Percentiles rank a stretch among this genome's conserved stretches.
Conservation (phyloP, 2,888 invertebrate genomes). For the Alentia gelatinosa region DNA sequence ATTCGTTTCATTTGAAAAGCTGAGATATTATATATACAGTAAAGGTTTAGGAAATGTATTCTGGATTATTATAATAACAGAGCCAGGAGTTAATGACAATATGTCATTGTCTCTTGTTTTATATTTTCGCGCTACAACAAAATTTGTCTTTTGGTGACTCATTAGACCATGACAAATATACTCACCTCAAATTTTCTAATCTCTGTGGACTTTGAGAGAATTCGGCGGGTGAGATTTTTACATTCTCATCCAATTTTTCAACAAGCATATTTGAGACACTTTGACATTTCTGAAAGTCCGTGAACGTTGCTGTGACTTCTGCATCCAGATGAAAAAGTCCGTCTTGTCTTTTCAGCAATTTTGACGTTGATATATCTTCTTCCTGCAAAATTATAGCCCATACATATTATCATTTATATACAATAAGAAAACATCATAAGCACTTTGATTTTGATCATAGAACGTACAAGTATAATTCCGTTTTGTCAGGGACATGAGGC, state of each 20-base stretch:
- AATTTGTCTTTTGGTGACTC: no score
- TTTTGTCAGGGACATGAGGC: no score
- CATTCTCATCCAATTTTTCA: conserved; percentile 77
- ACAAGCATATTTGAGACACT: conserved; percentile 74
- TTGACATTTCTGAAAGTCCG: conserved; percentile 75
- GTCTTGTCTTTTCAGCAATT: conserved; percentile 70
- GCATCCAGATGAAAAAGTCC: conserved; percentile 70
- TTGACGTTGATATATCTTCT: conserved; percentile 72
- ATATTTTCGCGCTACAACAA: no score
- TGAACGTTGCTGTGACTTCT: conserved; percentile 72
- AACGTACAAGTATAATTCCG: no score
- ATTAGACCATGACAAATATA: neutral
- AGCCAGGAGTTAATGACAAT: no score
- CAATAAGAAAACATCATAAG: neutral
- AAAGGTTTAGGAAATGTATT: no score
- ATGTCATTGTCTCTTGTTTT: no score
- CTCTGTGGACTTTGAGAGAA: conserved; percentile 74
- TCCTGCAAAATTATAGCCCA: conserved; percentile 67
- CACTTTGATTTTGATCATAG: neutral
- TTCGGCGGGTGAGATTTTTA: conserved; percentile 72
- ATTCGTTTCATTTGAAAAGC: no score
- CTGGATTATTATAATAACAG: no score
- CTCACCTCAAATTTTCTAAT: conserved; percentile 74
- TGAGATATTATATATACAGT: no score
- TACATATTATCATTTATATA: neutral